Base-by-base conservation (phyloP, 2,113 vertebrate genomes). In the Zingel zingel region DNA sequence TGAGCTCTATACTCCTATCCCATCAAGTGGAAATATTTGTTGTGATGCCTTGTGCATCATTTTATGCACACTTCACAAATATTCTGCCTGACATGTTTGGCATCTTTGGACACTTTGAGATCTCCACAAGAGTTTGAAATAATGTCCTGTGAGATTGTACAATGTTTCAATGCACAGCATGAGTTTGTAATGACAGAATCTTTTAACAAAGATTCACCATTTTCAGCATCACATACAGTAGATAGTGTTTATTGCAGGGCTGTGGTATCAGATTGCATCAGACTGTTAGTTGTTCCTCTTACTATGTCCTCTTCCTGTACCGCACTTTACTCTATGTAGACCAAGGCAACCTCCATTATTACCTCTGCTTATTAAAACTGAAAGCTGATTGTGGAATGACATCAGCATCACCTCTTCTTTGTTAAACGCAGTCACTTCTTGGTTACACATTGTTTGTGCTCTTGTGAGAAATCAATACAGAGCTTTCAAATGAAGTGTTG, bases 381-480 rank as follows among this genome's bases (percentile, higher is more conserved):
- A 79, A 33, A 86, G n/a, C 3, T 27, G 67, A 39, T 70, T 3
- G 8, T 6, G 4, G 48, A 47, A 74, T 88, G 83, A 90, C 74
- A 33, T 92, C 85, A 78, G 56, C 53, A 16, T 51, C 33, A 25
- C 23, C 14, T 67, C 25, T 47, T 84, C 69, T 71, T 71, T 47
- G 69, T 54, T 45, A 81, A 81, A 14, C 76, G 10, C 13, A 1
- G 50, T 66, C 58, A 62, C 45, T 84, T 89, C 83, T 82, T 66
- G 83, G 68, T 59, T 71, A 79, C 5, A 6, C 36, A 9, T 64
- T 36, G 19, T 16, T 6, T 23, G 5, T 51, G 15, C 30, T 13
- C 43, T 77, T 79, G 47, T 81, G n/a, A 65, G 51, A 81, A 65
- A 74, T 58, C 43, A 62, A 21, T 16, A 14, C 53, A 56, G 21